phyloP scores from a whole-genome alignment of 30 jellyfish, hydroid and myxozoan species.

The Sanderia malayensis region DNA sequence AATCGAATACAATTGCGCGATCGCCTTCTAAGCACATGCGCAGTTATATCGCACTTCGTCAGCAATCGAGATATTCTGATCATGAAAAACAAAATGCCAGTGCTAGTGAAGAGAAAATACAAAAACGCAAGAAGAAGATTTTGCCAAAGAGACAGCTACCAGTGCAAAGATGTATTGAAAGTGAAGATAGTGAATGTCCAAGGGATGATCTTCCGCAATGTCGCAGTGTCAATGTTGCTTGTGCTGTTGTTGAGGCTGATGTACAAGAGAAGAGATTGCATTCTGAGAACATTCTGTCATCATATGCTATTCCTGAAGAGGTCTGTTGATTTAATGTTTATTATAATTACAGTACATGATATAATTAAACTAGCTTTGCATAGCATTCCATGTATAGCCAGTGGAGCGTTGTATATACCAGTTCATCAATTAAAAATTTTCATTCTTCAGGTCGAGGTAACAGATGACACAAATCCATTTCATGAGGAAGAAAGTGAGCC shows the following conservation, averaged over 20 bases:
- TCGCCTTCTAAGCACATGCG: slow-evolving; percentile 91
- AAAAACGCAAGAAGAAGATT: slow-evolving; percentile 4
- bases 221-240: background rate
- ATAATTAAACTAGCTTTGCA: too few relatives aligned
- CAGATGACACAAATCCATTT: too few relatives aligned
- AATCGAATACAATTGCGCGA: slow-evolving; percentile 30
- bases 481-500: background rate
- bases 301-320: background rate
- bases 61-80: slow-evolving; percentile 78
- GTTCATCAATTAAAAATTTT: too few relatives aligned
- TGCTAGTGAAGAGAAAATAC: slow-evolving; percentile 24
- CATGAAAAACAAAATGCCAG: slow-evolving; percentile 33
- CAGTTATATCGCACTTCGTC: slow-evolving; percentile 90
- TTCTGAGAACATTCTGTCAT: background rate
- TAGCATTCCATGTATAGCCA: too few relatives aligned
- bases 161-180: background rate
- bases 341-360: too few relatives aligned
- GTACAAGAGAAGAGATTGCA: background rate
- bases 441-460: too few relatives aligned
- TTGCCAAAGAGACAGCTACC: background rate
- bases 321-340: background rate
- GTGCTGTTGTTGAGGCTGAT: background rate
- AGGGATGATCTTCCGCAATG: background rate
- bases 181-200: slow-evolving; percentile 3
- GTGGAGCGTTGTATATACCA: too few relatives aligned